Evolutionary conservation across 2,113 vertebrate species (phyloP).

Genomic region (rabbit (Oryctolagus cuniculus)): DNA sequence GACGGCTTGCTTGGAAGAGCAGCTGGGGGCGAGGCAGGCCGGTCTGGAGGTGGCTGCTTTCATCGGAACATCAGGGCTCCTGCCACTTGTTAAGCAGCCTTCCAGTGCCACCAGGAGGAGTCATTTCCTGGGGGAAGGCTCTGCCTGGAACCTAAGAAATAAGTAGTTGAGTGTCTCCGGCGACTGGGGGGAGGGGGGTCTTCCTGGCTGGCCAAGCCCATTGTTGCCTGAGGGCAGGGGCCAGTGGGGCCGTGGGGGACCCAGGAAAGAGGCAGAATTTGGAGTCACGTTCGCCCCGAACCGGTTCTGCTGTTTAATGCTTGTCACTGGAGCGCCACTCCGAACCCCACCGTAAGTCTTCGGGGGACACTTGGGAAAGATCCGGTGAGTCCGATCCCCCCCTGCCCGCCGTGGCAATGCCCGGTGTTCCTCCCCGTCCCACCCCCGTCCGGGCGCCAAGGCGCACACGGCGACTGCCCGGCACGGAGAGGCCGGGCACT

Average conservation of each 20-base stretch:
- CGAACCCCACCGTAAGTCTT: not conserved
- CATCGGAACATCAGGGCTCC: constrained; percentile 42
- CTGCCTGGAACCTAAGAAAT: not conserved
- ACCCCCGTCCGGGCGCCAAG: not conserved
- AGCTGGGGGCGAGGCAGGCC: constrained; percentile 49
- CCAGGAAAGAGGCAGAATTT: not conserved
- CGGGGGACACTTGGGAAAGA: not conserved
- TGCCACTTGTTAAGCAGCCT: constrained; percentile 63
- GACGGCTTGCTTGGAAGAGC: constrained; percentile 62
- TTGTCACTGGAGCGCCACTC: not conserved
- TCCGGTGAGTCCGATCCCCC: constrained; percentile 58
- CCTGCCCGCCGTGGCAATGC: not conserved
- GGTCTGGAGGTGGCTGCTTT: constrained; percentile 46
- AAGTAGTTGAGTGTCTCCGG: not conserved
- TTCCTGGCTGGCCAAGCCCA: not conserved
- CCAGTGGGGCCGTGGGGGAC: not conserved
- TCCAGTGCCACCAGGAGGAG: constrained; percentile 15
- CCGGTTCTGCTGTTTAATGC: not conserved
- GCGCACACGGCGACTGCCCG: constrained; percentile 3
- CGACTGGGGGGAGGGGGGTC: not conserved
- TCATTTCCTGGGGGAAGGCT: constrained; percentile 61
- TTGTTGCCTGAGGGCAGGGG: not conserved
- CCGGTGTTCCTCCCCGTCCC: not conserved
- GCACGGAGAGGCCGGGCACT: not conserved
- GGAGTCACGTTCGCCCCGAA: not conserved